Base-by-base conservation (phyloP, 92 coral and sea anemone genomes). In the Heteractis magnifica region DNA sequence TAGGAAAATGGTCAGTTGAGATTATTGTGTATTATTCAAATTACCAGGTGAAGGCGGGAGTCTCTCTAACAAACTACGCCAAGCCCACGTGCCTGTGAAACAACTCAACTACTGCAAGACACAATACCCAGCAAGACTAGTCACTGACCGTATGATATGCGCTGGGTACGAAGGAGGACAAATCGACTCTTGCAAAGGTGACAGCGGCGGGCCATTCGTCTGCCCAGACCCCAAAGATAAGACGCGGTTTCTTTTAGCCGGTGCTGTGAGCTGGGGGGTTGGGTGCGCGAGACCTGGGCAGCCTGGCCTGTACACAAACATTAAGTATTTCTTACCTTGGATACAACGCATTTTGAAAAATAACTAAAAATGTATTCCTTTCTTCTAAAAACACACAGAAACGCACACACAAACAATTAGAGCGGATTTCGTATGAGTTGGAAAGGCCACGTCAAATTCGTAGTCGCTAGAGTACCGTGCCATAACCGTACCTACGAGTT, bases 201-300 rank as follows among this genome's bases (percentile, higher is more conserved):
- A 93, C 82, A 91, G 94, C 48, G 97, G 97, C 14, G 97, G 97
- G 2, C 97, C 97, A 4, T 91, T 93, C 20, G 97, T 93, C 74
- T 93, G 97, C 51, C 59, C 76, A 64, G 91, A 92, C 20, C 75
- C 62, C 21, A 75, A 77, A 0, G 92, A 89, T 15, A 75, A 77
- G 52, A 51, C 85, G 7, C 79, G 86, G 50, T 91, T 81, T 75
- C 79, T 84, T 44, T 85, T 93, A 4, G 82, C 77, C 20, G 97
- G 97, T 53, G 89, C 91, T 10, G 89, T 92, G 49, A 91, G 94
- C n/a, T 93, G 94, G 94, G 97, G 97, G 10, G 91, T 93, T 0
- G 97, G 97, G 4, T 93, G 97, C 62, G 97, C 91, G 4, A 82
- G 93, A 62, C 81, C 91, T 6, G 86, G 89, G 12, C 89, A 89